Conservation (phyloP, 2,888 invertebrate genomes). For the Automeris io region DNA sequence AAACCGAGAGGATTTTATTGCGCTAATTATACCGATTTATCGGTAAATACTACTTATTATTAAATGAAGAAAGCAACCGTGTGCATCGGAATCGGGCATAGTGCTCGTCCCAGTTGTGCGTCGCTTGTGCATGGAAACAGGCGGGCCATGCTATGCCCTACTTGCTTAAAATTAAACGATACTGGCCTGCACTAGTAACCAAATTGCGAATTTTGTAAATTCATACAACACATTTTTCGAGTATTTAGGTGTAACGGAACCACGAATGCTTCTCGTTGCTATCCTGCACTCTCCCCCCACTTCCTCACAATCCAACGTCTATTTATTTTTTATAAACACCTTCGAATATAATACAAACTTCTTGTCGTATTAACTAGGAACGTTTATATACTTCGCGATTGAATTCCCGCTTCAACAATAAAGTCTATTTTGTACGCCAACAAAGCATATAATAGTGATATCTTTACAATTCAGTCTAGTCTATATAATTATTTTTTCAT, state of each 20-base stretch:
- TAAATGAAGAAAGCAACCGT: slow-evolving; percentile 68
- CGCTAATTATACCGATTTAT: slow-evolving; percentile 59
- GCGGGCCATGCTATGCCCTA: slow-evolving; percentile 2
- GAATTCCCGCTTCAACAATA: slow-evolving; percentile 63
- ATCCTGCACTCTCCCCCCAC: slow-evolving; percentile 8
- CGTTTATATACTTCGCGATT: slow-evolving; percentile 51
- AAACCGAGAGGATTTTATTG: slow-evolving; percentile 67
- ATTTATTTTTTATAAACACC: slow-evolving; percentile 53
- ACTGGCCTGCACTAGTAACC: slow-evolving; percentile 2
- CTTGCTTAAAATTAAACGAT: slow-evolving; percentile 2
- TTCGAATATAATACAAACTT: slow-evolving; percentile 52
- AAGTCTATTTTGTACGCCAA: slow-evolving; percentile 69
- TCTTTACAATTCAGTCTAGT: slow-evolving; percentile 76
- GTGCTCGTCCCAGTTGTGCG: slow-evolving; percentile 61
- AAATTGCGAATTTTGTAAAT: neutral
- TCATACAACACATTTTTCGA: neutral
- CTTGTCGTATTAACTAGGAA: slow-evolving; percentile 57
- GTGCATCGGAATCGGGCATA: slow-evolving; percentile 63
- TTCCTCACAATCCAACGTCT: slow-evolving; percentile 48
- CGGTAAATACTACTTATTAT: slow-evolving; percentile 69
- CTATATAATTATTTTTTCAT: slow-evolving; percentile 71
- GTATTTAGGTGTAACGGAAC: neutral
- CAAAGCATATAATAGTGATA: slow-evolving; percentile 77
- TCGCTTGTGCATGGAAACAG: slow-evolving; percentile 35
- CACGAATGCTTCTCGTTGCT: slow-evolving; percentile 2